Evolutionary conservation across 2,888 invertebrate species (phyloP), one percentile per base, ranked within the genome.

Genomic region (Chaetogeoica ovagalla): DNA sequence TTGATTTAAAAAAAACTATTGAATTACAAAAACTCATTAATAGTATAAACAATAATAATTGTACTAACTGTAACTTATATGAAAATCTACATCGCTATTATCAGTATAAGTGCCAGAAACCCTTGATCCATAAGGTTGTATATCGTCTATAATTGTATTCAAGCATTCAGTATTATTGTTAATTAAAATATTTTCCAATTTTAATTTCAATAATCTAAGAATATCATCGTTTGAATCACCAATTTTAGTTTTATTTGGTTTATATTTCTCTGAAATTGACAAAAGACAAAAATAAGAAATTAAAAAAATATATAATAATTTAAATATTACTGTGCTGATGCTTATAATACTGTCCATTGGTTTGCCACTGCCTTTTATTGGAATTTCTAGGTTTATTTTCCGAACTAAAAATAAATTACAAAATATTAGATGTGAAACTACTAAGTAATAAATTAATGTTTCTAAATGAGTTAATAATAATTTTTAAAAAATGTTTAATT

Each of bases 71-170:
- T 55, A 79, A 13, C 1, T 79, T 69, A 79, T 63, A 63, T 79
- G 55, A 39, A 79, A 37, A 43, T 79, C 77, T 15, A 63, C 70
- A 79, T 79, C 77, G 6, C 77, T 79, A 39, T 57, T 39, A 63
- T 70, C 19, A 55, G 37, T 70, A 8, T 70, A 55, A 55, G 69
- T 52, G 11, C 77, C 77, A 23, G 77, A 71, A 70, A 79, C 39
- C 63, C 77, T 79, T 59, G 77, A 79, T 62, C 77, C 77, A 71
- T 79, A 79, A 19, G 77, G 77, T 48, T 63, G 63, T 23, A 79
- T 62, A 43, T 79, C 77, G 13, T 70, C 63, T 21, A 79, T 79
- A 39, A 5, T 79, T 55, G 48, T 55, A 15, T 79, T 48, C 9
- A 39, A 52, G 0, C 13, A 4, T n/a, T 55, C 70, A 37, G 37